Percentiles rank a stretch among this genome's conserved stretches.
Conservation (phyloP, 2,797 vertebrate genomes). For the Syngnathus rostellatus region DNA sequence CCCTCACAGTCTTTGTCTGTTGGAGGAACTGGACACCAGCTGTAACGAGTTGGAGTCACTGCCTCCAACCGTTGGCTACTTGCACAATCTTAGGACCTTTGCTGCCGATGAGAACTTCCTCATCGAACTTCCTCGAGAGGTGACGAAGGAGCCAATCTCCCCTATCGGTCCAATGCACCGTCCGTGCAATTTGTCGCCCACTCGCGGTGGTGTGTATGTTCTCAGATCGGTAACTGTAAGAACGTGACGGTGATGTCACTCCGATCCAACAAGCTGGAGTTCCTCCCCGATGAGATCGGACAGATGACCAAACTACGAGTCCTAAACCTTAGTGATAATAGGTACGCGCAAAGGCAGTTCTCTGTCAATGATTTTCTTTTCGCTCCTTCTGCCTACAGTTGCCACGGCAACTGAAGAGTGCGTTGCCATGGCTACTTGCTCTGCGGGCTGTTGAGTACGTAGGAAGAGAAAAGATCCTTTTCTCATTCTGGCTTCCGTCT, state of each 20-base stretch:
- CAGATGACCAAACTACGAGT: conserved; percentile 98
- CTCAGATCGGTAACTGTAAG: conserved; percentile 95
- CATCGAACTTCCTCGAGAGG: conserved; percentile 88
- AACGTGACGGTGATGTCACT: conserved; percentile 98
- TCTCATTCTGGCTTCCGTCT: conserved; percentile 22
- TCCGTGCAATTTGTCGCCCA: too few relatives aligned
- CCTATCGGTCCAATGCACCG: not conserved
- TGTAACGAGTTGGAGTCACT: conserved; percentile 95
- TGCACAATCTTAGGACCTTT: conserved; percentile 88
- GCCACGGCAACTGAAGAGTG: conserved; percentile 46
- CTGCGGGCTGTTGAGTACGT: conserved; percentile 55
- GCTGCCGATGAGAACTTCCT: conserved; percentile 98
- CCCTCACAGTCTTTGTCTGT: conserved; percentile 80
- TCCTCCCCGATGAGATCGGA: conserved; percentile 96
- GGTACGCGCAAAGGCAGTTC: conserved; percentile 63
- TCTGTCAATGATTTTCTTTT: conserved; percentile 45
- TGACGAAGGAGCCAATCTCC: conserved; percentile 31
- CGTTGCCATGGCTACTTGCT: conserved; percentile 53
- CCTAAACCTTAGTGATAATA: conserved; percentile 96
- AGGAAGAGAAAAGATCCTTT: conserved; percentile 45
- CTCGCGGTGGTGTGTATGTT: conserved; percentile 10
- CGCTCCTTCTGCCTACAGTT: conserved; percentile 29
- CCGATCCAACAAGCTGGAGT: conserved; percentile 95
- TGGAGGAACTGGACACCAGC: conserved; percentile 98
- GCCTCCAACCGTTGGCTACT: conserved; percentile 88